Percentiles rank a stretch among this genome's conserved stretches.
Evolutionary conservation across 2,888 invertebrate genomes (phyloP).

Genomic region (Lysandra bellargus): DNA sequence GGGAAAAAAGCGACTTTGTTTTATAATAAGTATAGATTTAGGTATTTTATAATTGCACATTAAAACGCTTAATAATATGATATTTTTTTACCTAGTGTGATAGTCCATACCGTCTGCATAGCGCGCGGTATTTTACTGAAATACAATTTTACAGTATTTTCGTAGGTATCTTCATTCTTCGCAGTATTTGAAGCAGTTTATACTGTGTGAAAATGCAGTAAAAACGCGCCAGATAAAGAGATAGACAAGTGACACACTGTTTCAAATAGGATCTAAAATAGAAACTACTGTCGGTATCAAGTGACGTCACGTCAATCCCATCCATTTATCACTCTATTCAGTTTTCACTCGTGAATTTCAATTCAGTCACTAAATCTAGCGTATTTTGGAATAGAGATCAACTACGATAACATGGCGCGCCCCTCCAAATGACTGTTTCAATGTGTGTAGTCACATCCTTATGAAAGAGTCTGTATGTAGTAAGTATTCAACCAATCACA

Average conservation of each 20-base stretch:
- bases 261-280: constrained; percentile 4
- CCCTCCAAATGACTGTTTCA: no score
- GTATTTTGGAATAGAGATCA: background rate
- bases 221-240: background rate
- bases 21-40: no score
- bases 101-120: no score
- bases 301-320: background rate
- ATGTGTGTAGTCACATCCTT: no score
- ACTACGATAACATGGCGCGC: background rate
- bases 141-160: no score
- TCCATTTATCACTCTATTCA: background rate
- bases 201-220: background rate
- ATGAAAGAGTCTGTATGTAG: no score
- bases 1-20: no score
- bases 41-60: no score
- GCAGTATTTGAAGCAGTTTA: background rate
- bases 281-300: background rate
- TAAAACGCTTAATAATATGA: no score
- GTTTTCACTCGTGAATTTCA: background rate
- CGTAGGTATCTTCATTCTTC: no score
- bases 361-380: background rate
- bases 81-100: no score
- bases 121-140: background rate
- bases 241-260: background rate
- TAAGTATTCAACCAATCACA: no score